Base-by-base conservation (phyloP, 2,888 invertebrate species). In the Calameuta filiformis region DNA sequence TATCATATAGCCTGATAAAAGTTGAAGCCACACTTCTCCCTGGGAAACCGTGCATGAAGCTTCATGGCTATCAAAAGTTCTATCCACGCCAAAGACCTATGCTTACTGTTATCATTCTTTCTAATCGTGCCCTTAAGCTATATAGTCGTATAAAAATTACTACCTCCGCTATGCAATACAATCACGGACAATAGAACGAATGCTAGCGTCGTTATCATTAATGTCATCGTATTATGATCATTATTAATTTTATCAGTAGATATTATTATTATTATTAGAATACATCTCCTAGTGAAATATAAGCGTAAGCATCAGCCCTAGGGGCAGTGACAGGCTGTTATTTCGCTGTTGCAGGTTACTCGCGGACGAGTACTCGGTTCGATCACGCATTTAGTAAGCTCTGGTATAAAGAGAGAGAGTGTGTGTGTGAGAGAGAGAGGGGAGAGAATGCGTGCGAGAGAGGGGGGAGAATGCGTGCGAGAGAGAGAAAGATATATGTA, bases 371-470 rank as follows among this genome's bases (percentile, higher is more conserved):
- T 91, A 91, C 91, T 91, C 90, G 90, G 88, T 90, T 89, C 90
- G 90, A 90, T 88, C 91, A 90, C 91, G 91, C 88, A 91, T 91
- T 91, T 91, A 90, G 91, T 91, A 91, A 91, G 91, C 90, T 90
- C 88, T 88, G 84, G 86, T 89, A 89, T 88, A 90, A 86, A 88
- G 87, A 86, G 86, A 86, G 37, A 37, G 37, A 4, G 37, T 37
- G 12, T 37, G 37, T 90, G 86, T 89, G 89, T 89, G 87, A 88
- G 71, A 33, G 15, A 56, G 40, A 56, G 23, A 9, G 40, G 0
- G 56, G 23, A 6, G 3, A 35, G 35, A 35, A 12, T 35, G 35
- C 35, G 35, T 12, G 35, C 35, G 35, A 35, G 35, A 35, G 1
- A 12, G 35, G 0, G 56, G 23, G 6, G 12, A 35, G 35, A 35